Evolutionary conservation across 1,140 invertebrate species (phyloP).

Genomic region (Panulirus ornatus): DNA sequence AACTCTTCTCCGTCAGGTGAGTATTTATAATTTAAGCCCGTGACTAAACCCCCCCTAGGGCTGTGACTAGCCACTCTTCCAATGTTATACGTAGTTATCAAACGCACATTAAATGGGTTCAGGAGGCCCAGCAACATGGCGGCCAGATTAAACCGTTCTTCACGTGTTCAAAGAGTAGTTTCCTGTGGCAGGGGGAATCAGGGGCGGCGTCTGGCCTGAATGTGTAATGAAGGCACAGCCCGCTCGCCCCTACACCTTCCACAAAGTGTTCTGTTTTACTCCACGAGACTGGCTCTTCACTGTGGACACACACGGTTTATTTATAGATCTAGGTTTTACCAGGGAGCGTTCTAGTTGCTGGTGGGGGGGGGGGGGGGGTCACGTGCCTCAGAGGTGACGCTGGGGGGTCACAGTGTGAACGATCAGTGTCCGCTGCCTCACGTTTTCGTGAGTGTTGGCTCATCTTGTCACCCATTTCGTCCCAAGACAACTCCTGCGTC

Average conservation of each 20-base stretch:
- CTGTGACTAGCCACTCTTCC: background rate
- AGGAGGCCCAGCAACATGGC: background rate
- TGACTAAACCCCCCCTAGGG: background rate
- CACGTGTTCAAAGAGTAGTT: constrained; percentile 64
- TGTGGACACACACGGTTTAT: too few relatives aligned
- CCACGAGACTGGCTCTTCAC: background rate
- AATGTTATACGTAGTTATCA: background rate
- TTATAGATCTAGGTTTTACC: too few relatives aligned
- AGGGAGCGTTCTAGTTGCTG: too few relatives aligned
- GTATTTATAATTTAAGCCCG: background rate
- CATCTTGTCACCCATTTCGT: too few relatives aligned
- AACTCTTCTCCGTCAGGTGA: constrained; percentile 56
- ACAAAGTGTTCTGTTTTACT: constrained; percentile 16
- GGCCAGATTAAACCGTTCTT: constrained; percentile 56
- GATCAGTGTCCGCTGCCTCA: too few relatives aligned
- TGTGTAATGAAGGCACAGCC: constrained; percentile 48
- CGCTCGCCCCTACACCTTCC: constrained; percentile 26
- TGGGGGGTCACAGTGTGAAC: too few relatives aligned
- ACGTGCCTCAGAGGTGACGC: too few relatives aligned
- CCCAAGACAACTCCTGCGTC: too few relatives aligned
- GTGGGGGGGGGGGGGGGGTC: too few relatives aligned
- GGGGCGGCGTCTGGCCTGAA: constrained; percentile 57
- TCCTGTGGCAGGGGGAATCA: constrained; percentile 62
- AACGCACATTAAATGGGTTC: background rate
- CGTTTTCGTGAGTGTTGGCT: too few relatives aligned